A percentile compares a stretch with the other conserved stretches of the same genome.
phyloP scores from a whole-genome alignment of 2,113 vertebrate species.

The Poeciliopsis retropinna region DNA sequence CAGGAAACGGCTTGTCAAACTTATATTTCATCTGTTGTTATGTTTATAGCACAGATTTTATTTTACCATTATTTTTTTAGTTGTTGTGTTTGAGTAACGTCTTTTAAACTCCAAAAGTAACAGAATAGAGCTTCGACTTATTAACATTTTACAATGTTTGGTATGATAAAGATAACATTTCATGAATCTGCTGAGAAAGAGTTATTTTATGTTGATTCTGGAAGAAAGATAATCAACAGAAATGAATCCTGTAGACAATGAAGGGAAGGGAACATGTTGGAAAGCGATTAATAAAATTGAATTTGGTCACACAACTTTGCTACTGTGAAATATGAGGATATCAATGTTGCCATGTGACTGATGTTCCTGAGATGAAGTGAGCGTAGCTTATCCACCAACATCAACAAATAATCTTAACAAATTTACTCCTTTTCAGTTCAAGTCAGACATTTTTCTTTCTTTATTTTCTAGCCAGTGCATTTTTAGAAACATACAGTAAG shows the following conservation, averaged over 20 bases:
- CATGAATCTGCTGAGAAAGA: too few relatives aligned
- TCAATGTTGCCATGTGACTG: neutral
- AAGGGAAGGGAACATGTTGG: neutral
- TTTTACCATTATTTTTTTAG: neutral
- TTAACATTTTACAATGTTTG: neutral
- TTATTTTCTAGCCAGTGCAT: too few relatives aligned
- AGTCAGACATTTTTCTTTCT: too few relatives aligned
- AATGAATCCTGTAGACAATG: neutral
- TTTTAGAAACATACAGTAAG: too few relatives aligned
- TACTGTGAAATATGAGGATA: neutral
- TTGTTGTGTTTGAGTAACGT: neutral
- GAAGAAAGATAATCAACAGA: neutral
- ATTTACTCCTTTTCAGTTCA: too few relatives aligned
- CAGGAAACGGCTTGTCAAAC: too few relatives aligned
- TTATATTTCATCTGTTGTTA: neutral
- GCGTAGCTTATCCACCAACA: neutral
- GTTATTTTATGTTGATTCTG: neutral
- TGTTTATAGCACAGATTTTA: neutral
- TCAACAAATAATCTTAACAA: neutral
- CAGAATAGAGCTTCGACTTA: neutral
- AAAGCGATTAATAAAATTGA: neutral
- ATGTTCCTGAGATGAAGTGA: neutral
- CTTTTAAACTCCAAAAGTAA: neutral
- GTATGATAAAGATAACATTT: too few relatives aligned
- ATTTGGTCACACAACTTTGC: neutral